Evolutionary conservation across 2,888 invertebrate genomes (phyloP).

Genomic region (Zaprionus obscuricornis): DNA sequence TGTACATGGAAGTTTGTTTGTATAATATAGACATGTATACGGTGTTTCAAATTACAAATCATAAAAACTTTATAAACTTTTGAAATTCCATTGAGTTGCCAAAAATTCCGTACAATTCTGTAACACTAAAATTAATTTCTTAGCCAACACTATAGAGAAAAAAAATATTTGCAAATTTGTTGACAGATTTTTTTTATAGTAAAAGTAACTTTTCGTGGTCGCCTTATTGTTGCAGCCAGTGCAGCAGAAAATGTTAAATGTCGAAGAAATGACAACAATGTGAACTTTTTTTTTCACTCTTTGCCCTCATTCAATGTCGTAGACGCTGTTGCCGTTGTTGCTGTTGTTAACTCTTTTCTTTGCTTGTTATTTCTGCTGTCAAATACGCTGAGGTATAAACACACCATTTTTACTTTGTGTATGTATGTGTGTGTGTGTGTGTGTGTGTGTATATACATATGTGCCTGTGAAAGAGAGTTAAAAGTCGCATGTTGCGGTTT

Average conservation of each 20-base stretch:
- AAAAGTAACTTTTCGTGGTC: constrained; percentile 5
- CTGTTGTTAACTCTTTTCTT: no score
- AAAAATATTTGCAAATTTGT: constrained; percentile 35
- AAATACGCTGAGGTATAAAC: neutral
- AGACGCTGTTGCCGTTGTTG: neutral
- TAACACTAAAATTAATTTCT: no score
- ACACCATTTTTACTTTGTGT: neutral
- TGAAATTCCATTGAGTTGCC: no score
- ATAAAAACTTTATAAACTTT: no score
- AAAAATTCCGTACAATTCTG: no score
- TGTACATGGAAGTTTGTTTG: no score
- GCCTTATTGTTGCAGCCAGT: neutral
- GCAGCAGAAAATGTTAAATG: constrained; percentile 8
- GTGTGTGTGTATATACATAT: neutral
- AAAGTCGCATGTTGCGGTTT: constrained; percentile 31
- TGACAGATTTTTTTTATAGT: constrained; percentile 33
- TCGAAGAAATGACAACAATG: constrained; percentile 41
- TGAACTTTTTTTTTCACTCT: constrained; percentile 12
- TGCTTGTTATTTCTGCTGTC: neutral
- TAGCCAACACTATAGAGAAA: no score
- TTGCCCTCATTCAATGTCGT: constrained; percentile 4
- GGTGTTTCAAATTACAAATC: no score
- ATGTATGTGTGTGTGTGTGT: constrained; percentile 17
- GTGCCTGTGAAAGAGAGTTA: constrained; percentile 24
- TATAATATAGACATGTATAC: no score